Conservation (phyloP, 92 coral and sea anemone genomes). For the Siderastrea siderea region DNA sequence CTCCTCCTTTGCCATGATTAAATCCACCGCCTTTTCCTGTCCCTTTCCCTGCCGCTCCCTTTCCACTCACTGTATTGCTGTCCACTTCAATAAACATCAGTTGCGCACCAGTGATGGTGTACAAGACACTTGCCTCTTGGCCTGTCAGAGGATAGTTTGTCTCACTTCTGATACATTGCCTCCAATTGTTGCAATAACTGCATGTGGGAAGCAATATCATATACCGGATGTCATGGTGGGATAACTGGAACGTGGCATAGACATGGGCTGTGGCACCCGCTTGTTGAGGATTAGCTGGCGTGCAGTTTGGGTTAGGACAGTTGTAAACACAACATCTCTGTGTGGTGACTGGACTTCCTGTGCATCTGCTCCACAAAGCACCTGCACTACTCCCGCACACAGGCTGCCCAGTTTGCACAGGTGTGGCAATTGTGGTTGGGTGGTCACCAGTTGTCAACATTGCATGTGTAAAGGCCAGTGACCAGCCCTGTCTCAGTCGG, state of each 20-base stretch:
- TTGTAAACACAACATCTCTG: neutral
- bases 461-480: conserved; percentile 33
- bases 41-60: conserved; percentile 1
- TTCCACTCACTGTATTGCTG: neutral
- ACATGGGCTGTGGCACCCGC: conserved; percentile 48
- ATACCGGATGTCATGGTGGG: conserved; percentile 25
- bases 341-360: neutral
- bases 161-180: neutral
- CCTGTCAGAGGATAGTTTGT: conserved; percentile 4
- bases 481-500: neutral
- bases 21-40: neutral
- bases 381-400: neutral
- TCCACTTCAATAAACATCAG: neutral
- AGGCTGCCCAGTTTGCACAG: neutral
- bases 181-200: conserved; percentile 10
- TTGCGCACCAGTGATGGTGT: conserved; percentile 7
- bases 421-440: neutral
- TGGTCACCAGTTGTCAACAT: conserved; percentile 23
- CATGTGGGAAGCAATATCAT: conserved; percentile 37
- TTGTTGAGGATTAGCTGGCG: neutral
- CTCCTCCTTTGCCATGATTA: neutral
- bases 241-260: conserved; percentile 21
- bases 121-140: conserved; percentile 1
- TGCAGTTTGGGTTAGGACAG: neutral
- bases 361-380: neutral